A percentile compares a stretch with the other conserved stretches of the same genome.
phyloP scores from a whole-genome alignment of 2,113 vertebrate species.

The Actinemys pallida region DNA sequence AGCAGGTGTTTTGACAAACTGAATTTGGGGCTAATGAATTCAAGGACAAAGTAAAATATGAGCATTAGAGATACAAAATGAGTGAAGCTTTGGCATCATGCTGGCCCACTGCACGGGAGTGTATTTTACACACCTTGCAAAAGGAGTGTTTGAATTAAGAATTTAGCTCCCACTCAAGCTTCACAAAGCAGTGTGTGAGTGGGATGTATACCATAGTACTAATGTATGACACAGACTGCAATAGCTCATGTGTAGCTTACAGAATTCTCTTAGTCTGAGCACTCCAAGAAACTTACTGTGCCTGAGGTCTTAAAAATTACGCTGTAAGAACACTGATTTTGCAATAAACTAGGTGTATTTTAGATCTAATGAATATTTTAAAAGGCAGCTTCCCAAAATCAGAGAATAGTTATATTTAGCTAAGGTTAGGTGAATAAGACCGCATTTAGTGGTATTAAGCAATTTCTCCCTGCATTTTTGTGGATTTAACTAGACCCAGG shows the following conservation, averaged over 20 bases:
- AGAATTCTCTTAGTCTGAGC: neutral
- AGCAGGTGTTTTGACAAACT: neutral
- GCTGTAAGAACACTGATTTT: neutral
- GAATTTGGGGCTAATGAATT: neutral
- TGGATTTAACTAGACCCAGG: slow-evolving; percentile 66
- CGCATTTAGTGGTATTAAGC: slow-evolving; percentile 56
- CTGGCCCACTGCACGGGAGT: neutral
- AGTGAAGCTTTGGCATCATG: neutral
- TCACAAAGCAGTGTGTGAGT: neutral
- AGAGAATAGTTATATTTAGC: neutral
- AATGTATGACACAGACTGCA: neutral
- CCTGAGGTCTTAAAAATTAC: neutral
- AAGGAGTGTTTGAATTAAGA: neutral
- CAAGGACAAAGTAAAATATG: neutral
- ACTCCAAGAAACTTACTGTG: neutral
- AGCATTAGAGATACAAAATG: neutral
- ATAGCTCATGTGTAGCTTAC: rapidly evolving
- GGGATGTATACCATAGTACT: neutral
- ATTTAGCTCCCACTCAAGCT: neutral
- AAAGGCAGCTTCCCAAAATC: slow-evolving; percentile 5
- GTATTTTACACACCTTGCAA: neutral
- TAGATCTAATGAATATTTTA: neutral
- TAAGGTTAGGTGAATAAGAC: slow-evolving; percentile 47
- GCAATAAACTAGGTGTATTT: neutral
- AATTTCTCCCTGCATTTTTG: slow-evolving; percentile 71